phyloP scores from a whole-genome alignment of 2,888 invertebrate genomes.

The Bombylius discolor region DNA sequence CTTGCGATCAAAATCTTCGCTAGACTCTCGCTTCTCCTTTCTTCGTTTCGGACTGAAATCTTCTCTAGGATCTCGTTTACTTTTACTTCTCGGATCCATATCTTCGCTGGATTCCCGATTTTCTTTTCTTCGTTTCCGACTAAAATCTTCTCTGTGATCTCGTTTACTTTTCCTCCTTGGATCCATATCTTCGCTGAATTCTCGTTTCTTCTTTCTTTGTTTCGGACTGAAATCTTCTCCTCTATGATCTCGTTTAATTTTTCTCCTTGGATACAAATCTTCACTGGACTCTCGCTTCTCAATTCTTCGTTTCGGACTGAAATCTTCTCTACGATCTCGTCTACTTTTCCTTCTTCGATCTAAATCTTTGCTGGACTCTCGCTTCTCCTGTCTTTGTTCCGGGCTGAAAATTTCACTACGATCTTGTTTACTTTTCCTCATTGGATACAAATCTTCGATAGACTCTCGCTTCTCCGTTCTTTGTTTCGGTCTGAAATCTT shows the following conservation, averaged over 20 bases:
- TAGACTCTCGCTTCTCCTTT: too few species aligned
- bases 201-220: not conserved
- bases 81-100: too few species aligned
- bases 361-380: too few species aligned
- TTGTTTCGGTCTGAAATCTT: not conserved
- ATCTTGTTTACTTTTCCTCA: too few species aligned
- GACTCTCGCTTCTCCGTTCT: not conserved
- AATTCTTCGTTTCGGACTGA: not conserved
- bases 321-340: not conserved
- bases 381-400: not conserved
- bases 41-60: not conserved
- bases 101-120: too few species aligned
- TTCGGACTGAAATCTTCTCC: not conserved
- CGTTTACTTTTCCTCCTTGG: not conserved
- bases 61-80: not conserved
- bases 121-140: slow-evolving; percentile 19
- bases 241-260: too few species aligned
- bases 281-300: not conserved
- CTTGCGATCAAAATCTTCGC: too few species aligned
- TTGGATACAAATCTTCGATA: too few species aligned
- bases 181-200: too few species aligned
- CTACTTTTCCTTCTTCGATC: too few species aligned
- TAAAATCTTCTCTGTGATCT: not conserved
- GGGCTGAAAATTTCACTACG: not conserved
- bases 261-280: too few species aligned